Base-by-base conservation (phyloP, 2,888 invertebrate species). In the Mylabris sibirica region DNA sequence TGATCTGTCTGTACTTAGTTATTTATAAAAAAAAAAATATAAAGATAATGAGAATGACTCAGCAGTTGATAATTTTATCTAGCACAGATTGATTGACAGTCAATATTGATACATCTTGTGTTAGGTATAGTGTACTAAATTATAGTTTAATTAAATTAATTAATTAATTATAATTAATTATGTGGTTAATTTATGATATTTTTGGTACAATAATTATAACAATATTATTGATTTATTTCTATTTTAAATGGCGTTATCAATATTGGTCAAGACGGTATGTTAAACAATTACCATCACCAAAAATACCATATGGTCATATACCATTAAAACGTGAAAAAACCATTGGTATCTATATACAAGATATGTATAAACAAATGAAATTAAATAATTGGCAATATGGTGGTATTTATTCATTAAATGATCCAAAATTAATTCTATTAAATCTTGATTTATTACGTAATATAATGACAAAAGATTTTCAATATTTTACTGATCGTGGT, bases 401-500 rank as follows among this genome's bases (percentile, higher is more conserved):
- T 63, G 75, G 74, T 57, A 67, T 67, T 63, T 75, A 74, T 70
- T 67, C 70, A 0, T 69, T 77, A 22, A 34, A 61, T 26, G 61
- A 62, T 35, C 77, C 75, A 8, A 59, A 61, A 2, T 70, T 74
- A 9, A 44, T 79, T 5, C 67, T 73, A 3, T 59, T 73, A 0
- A 76, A 78, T 70, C 65, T 75, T 3, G 74, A 78, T 49, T 69
- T 69, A 30, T 17, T 73, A 12, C 75, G 76, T 63, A 84, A 85
- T 49, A 82, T 90, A 22, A 76, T 90, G 75, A 86, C 87, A 34
- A 88, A 86, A 71, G 90, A 90, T 74, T 91, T 89, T 72, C 82
- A 82, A 3, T 83, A 88, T 76, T 91, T 91, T 70, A 87, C 88
- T 77, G 89, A 90, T 67, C 88, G 90, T 59, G 90, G 89, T 0